Base-by-base conservation (phyloP, 2,113 vertebrate species). In the Takifugu flavidus region DNA sequence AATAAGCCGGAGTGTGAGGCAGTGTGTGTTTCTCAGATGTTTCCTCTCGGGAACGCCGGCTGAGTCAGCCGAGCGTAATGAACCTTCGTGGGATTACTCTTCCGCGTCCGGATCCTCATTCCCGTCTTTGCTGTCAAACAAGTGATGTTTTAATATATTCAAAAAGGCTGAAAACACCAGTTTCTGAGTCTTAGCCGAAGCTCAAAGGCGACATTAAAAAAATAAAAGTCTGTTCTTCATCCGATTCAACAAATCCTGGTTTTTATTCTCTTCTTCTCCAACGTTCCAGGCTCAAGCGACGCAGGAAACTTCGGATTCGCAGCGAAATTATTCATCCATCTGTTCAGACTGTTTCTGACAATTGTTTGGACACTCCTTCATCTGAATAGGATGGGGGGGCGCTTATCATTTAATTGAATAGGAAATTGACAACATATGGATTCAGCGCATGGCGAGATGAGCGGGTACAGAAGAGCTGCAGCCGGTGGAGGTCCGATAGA, bases 391-490 rank as follows among this genome's bases (percentile, higher is more conserved):
- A 14, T 5, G 13, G 2, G 45, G 61, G 62, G 63, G 51, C 15
- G 61, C 85, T 88, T 88, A 91, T 89, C 88, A 90, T 85, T 89
- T 89, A 88, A 90, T 87, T 91, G 87, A 86, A 79, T 78, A 26
- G 62, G 74, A 78, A 89, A 81, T 52, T 80, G 82, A 76, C 77
- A 77, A 74, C 42, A 65, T 58, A 57, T 56, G 74, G 82, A 88
- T 76, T 87, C 67, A 62, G 54, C 34, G 76, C 82, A 88, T 79
- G 28, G 69, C 52, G 56, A 20, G 57, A 79, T 72, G 53, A 72
- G 73, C 45, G 46, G 49, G 56, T 62, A 65, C 29, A 57, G 62
- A 59, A 73, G 46, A 75, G 70, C 59, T 53, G 52, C 53, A 29
- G 71, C 70, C 51, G 44, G 62, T 52, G 62, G 73, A 77, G 70